Evolutionary conservation across 2,888 invertebrate species (phyloP), one percentile per base, ranked within the genome.

Genomic region (Drosophila kuntzei): DNA sequence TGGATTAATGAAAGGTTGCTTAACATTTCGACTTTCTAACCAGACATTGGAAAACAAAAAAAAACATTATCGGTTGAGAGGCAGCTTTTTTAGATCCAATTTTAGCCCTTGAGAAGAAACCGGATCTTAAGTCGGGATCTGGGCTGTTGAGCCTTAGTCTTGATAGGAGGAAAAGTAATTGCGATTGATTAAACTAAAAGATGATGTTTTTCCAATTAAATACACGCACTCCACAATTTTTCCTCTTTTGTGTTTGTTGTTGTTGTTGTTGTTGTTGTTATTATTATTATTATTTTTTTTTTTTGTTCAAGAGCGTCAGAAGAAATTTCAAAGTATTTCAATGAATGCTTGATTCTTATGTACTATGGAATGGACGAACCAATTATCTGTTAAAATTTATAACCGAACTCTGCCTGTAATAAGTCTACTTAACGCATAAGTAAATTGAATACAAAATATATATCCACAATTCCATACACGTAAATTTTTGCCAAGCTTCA

Each of bases 321-420:
- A 41, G 16, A 12, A 16, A 27, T 18, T 16, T 27, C 12, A 5
- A 32, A 54, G 3, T 32, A 41, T 43, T 22, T 43, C 54, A 53
- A 29, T 29, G 22, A 5, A 41, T 25, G 37, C 25, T 53, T 18
- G 29, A 37, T 54, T 44, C 72, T 76, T 77, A 74, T 62, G 36
- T 50, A 46, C 87, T 81, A 82, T 87, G 88, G 81, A 87, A 82
- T 82, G 88, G 62, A 81, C 66, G 37, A 81, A 73, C 87, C 73
- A 87, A 87, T 68, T 49, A 39, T 55, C 36, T 61, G 37, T 57
- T 59, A 16, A 58, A 59, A 44, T 59, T 71, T 61, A 41, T 44
- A 71, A 61, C 60, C 39, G 50, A 76, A 65, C 39, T 53, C 46
- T 54, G 55, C 46, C 54, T 37, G 46, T 39, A 41, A 69, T 73